A percentile compares a stretch with the other conserved stretches of the same genome.
These are phyloP conservation scores for Orycteropus afer DNA, from an alignment of 2,113 vertebrate species.

Conservation along the genomic window DNA sequence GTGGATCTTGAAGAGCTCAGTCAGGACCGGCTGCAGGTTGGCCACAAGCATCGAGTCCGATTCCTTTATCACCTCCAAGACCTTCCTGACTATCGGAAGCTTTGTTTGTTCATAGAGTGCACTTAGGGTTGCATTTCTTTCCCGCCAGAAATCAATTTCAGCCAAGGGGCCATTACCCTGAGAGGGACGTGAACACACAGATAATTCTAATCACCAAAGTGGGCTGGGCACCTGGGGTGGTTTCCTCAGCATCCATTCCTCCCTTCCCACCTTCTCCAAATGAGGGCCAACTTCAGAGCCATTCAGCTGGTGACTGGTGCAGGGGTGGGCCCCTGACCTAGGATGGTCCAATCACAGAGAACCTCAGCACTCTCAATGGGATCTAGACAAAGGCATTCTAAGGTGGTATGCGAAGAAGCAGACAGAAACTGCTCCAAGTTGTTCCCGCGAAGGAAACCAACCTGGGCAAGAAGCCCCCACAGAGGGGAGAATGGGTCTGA, in stretches of 20 bases:
- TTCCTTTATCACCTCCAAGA: conserved; percentile 87
- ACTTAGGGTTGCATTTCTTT: conserved; percentile 87
- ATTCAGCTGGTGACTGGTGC: neutral
- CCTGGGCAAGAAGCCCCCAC: neutral
- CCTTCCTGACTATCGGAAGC: conserved; percentile 88
- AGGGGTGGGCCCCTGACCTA: neutral
- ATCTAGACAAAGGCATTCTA: neutral
- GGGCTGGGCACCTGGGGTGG: fast-evolving
- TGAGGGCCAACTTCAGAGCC: fast-evolving
- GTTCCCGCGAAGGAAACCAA: neutral
- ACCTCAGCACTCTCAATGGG: neutral
- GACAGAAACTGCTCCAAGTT: neutral
- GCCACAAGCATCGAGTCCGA: conserved; percentile 83
- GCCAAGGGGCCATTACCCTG: conserved; percentile 91
- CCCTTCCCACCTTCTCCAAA: neutral
- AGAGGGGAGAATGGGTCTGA: neutral
- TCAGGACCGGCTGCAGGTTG: conserved; percentile 86
- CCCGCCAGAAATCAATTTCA: conserved; percentile 93
- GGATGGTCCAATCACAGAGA: neutral
- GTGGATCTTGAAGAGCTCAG: conserved; percentile 88
- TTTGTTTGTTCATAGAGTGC: conserved; percentile 90
- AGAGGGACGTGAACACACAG: fast-evolving
- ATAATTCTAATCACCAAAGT: fast-evolving
- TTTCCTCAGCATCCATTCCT: neutral
- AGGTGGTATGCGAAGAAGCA: fast-evolving